Conservation (phyloP, 2,797 vertebrate species). For the Furcifer pardalis region DNA sequence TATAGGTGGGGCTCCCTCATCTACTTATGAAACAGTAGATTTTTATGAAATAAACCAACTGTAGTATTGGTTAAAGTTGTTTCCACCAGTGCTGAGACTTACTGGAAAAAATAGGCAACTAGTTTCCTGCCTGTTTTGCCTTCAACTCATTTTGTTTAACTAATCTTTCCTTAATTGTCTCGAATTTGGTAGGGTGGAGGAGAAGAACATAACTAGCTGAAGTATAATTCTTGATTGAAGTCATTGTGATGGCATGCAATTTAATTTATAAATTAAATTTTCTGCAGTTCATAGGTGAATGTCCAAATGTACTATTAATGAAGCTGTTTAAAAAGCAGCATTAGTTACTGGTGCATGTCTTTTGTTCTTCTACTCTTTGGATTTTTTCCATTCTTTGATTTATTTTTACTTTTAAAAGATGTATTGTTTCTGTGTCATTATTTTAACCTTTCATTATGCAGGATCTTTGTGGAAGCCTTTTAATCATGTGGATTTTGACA, state of each 20-base stretch:
- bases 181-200: neutral
- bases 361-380: slow-evolving; percentile 4
- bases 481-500: slow-evolving; percentile 60
- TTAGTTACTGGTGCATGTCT: rapidly evolving
- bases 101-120: neutral
- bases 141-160: neutral
- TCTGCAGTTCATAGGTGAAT: neutral
- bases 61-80: neutral
- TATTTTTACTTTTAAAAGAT: slow-evolving; percentile 34
- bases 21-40: neutral
- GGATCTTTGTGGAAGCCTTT: slow-evolving; percentile 42
- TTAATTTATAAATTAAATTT: slow-evolving; percentile 32
- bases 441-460: slow-evolving; percentile 60
- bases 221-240: neutral
- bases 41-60: neutral
- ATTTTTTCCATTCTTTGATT: slow-evolving; percentile 28
- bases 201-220: neutral
- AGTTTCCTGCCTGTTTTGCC: neutral
- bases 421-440: slow-evolving; percentile 33
- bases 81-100: neutral
- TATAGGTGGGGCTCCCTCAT: neutral
- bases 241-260: neutral
- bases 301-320: slow-evolving; percentile 17
- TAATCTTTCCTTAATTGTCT: neutral
- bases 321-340: slow-evolving; percentile 42